Percentiles rank a stretch among this genome's conserved stretches.
phyloP scores from a whole-genome alignment of 2,797 vertebrate species.

The Liasis olivaceus region DNA sequence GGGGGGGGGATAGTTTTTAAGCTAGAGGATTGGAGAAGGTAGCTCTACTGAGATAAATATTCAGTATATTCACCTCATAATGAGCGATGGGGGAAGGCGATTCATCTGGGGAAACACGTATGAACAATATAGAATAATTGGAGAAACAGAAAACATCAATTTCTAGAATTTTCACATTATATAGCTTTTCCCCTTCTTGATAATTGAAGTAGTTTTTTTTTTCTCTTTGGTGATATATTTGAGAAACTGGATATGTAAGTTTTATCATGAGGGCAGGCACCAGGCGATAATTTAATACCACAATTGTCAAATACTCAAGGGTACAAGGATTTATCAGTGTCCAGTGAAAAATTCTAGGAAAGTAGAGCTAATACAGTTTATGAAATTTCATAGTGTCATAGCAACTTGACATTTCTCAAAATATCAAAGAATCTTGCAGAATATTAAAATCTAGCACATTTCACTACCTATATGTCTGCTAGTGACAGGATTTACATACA shows the following conservation, averaged over 20 bases:
- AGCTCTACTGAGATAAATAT: too few species aligned
- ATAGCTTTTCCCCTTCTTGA: neutral
- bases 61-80: too few species aligned
- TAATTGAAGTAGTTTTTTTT: neutral
- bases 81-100: too few species aligned
- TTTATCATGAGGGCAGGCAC: neutral
- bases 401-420: neutral
- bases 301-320: neutral
- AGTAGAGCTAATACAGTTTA: neutral
- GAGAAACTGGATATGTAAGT: neutral
- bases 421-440: neutral
- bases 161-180: neutral
- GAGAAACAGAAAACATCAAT: neutral
- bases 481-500: slow-evolving; percentile 21
- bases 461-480: neutral
- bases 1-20: neutral
- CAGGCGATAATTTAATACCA: neutral
- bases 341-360: neutral
- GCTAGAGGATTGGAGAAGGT: too few species aligned
- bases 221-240: neutral
- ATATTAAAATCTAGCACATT: neutral
- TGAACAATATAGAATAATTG: neutral
- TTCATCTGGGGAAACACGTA: neutral
- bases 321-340: neutral
- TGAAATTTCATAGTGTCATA: neutral